A percentile compares a stretch with the other conserved stretches of the same genome.
These are phyloP conservation scores for Hartigia nigra DNA, from an alignment of 2,888 invertebrate species.

Conservation along the genomic window DNA sequence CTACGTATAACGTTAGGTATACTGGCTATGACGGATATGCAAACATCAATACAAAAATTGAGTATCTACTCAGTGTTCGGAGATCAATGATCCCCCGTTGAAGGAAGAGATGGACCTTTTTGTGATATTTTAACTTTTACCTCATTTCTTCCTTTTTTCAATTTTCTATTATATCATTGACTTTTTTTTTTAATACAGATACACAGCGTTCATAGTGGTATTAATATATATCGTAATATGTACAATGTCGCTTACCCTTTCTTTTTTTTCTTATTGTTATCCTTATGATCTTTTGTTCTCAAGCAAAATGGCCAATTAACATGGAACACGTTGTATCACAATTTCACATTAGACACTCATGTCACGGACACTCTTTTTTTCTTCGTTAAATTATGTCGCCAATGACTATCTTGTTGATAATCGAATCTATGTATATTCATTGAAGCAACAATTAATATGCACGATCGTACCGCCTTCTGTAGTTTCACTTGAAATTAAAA, in stretches of 20 bases:
- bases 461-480: not conserved
- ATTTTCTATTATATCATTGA: not conserved
- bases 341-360: not conserved
- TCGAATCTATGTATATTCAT: not conserved
- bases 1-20: not conserved
- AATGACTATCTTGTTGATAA: not conserved
- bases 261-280: not conserved
- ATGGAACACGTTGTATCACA: not conserved
- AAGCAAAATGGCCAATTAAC: not conserved
- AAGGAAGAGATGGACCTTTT: not conserved
- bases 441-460: not conserved
- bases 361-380: not conserved
- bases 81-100: not conserved
- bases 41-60: constrained; percentile 9
- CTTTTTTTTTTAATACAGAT: not conserved
- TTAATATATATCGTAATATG: not conserved
- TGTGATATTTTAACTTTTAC: not conserved
- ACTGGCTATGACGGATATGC: constrained; percentile 1
- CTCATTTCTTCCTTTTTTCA: not conserved
- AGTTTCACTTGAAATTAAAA: not conserved
- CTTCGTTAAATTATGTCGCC: not conserved
- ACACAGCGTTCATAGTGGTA: not conserved
- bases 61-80: not conserved
- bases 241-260: not conserved
- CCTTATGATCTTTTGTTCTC: not conserved